These are phyloP conservation scores for Fistularia tabacaria DNA, from an alignment of 2,797 vertebrate species.

Conservation along the genomic window DNA sequence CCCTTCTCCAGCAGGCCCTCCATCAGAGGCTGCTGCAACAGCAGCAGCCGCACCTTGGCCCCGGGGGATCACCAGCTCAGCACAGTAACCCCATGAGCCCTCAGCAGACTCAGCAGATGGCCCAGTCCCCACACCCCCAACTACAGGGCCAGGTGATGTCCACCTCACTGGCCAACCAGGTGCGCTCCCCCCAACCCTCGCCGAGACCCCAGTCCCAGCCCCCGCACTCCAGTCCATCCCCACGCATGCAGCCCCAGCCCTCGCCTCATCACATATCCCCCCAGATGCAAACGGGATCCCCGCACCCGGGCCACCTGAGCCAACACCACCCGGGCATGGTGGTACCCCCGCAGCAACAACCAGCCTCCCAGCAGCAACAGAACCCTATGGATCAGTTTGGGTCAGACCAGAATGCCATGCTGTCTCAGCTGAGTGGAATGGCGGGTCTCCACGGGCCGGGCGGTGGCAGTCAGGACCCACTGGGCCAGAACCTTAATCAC, in stretches of 20 bases:
- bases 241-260: constrained; percentile 93
- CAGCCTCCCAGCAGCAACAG: constrained; percentile 72
- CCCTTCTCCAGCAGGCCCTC: constrained; percentile 82
- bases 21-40: constrained; percentile 90
- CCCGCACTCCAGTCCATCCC: constrained; percentile 95
- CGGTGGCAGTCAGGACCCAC: constrained; percentile 85
- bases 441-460: constrained; percentile 87
- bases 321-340: constrained; percentile 82
- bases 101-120: constrained; percentile 77
- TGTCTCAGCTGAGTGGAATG: constrained; percentile 94
- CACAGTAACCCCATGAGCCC: constrained; percentile 96
- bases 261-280: constrained; percentile 95
- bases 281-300: constrained; percentile 95
- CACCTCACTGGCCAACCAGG: constrained; percentile 90
- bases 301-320: constrained; percentile 83
- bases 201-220: constrained; percentile 95
- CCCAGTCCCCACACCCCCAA: constrained; percentile 90
- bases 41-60: constrained; percentile 86
- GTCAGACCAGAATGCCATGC: constrained; percentile 89
- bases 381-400: constrained; percentile 95
- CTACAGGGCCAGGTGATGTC: constrained; percentile 85
- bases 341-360: constrained; percentile 66
- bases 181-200: constrained; percentile 95
- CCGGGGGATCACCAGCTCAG: constrained; percentile 78
- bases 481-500: constrained; percentile 88